Evolutionary conservation across 2,888 invertebrate species (phyloP), one percentile per base, ranked within the genome.

Genomic region (Chymomyza fuscimana): DNA sequence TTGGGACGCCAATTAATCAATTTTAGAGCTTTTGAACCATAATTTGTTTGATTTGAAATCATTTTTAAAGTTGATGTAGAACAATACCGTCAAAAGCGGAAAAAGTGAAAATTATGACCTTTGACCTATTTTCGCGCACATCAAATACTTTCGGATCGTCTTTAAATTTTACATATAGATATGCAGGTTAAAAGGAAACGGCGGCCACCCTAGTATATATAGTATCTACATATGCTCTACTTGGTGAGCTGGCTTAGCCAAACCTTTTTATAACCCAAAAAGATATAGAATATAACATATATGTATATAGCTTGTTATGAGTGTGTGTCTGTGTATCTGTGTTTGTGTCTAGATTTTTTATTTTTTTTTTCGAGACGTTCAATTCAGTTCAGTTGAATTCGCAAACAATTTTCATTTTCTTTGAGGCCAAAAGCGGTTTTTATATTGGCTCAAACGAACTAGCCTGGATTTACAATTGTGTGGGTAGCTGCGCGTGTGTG

Each of bases 331-430:
- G 40, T 40, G 32, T 5, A 7, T 36, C 7, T 36, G 10, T 46
- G 40, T 46, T 46, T 12, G 40, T 46, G 40, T 46, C 12, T 12
- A 12, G 40, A 46, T 46, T 12, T 46, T 12, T 1, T 40, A 1
- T 40, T 40, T 7, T 32, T 32, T 32, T 32, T 9, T 46, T 12
- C 12, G 40, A 46, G 40, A 15, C 40, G 4, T 12, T 46, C 40
- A 12, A 46, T 46, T 46, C 40, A 12, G 40, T 46, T 46, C 40
- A 46, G 40, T 46, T 46, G 40, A 59, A 22, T 75, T 70, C 7
- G 69, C 71, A 52, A 72, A 69, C 70, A 68, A 79, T 78, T 73
- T 74, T 74, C 60, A 68, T 70, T 60, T 60, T 50, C 60, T 19
- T n/a, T 58, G 54, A 59, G 52, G 29, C 58, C 19, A 59, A 58